A percentile compares a stretch with the other conserved stretches of the same genome.
Evolutionary conservation across 2,797 vertebrate species (phyloP).

Genomic region (Loriculus beryllinus): DNA sequence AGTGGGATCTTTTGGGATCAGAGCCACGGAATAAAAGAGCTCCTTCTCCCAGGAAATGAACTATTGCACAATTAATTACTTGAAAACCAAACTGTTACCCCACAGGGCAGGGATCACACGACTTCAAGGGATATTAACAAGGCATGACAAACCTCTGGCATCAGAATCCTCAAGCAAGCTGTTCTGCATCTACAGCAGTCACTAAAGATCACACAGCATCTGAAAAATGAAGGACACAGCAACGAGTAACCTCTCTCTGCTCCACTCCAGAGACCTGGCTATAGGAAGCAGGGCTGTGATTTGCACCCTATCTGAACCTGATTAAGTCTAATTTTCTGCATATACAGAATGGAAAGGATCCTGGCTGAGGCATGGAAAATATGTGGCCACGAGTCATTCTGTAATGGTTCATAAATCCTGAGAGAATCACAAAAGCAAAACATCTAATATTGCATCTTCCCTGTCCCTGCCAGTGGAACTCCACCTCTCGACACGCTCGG

Average conservation of each 20-base stretch:
- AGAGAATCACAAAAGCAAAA: constrained; percentile 63
- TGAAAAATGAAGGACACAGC: constrained; percentile 17
- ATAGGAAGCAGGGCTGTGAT: constrained; percentile 41
- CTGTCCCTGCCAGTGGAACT: constrained; percentile 49
- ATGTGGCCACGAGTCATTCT: constrained; percentile 56
- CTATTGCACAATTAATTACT: constrained; percentile 32
- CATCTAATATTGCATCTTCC: constrained; percentile 57
- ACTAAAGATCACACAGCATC: constrained; percentile 56
- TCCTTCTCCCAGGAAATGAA: constrained; percentile 16
- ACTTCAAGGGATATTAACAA: constrained; percentile 52
- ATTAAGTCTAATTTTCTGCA: constrained; percentile 58
- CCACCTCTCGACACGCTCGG: constrained; percentile 54
- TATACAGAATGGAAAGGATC: constrained; percentile 54
- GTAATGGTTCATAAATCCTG: constrained; percentile 65
- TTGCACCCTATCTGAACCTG: constrained; percentile 65
- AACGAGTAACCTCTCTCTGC: constrained; percentile 33
- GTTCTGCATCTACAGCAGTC: constrained; percentile 58
- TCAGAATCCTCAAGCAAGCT: constrained; percentile 29
- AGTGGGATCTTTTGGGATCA: neutral
- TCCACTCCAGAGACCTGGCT: constrained; percentile 42
- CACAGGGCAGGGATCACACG: constrained; percentile 50
- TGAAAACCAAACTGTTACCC: neutral
- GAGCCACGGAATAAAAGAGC: neutral
- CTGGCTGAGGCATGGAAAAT: constrained; percentile 59
- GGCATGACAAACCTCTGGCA: constrained; percentile 56